Conservation (phyloP, 2,113 vertebrate species). For the Labeo catla region DNA sequence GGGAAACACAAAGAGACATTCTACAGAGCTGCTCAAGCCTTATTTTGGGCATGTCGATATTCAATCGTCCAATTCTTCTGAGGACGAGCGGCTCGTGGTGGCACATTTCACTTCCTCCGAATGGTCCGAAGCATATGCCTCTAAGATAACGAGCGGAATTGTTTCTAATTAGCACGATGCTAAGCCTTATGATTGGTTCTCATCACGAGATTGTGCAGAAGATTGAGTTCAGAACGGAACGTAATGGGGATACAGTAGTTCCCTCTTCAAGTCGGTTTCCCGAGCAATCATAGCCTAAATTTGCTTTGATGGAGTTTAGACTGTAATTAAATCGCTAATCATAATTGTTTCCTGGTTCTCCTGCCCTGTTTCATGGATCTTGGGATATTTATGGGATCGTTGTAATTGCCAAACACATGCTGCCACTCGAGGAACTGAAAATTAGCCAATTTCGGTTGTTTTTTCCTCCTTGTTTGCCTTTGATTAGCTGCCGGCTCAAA, state of each 20-base stretch:
- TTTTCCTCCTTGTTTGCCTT: constrained; percentile 68
- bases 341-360: constrained; percentile 76
- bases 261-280: constrained; percentile 38
- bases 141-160: background rate
- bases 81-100: background rate
- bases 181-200: constrained; percentile 51
- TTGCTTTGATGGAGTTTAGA: constrained; percentile 68
- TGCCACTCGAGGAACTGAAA: constrained; percentile 63
- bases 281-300: constrained; percentile 65
- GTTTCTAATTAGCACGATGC: constrained; percentile 27
- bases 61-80: background rate
- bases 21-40: background rate
- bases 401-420: constrained; percentile 76
- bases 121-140: background rate
- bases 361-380: constrained; percentile 67
- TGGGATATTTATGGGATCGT: constrained; percentile 74
- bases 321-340: constrained; percentile 77
- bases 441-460: constrained; percentile 66
- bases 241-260: constrained; percentile 49
- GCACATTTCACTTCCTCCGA: background rate
- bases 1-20: background rate
- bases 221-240: constrained; percentile 11
- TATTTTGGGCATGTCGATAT: background rate
- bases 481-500: constrained; percentile 70
- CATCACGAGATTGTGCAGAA: constrained; percentile 41